Evolutionary conservation across 2,797 vertebrate genomes (phyloP), one percentile per base, ranked within the genome.

Genomic region (Spinus pinus): DNA sequence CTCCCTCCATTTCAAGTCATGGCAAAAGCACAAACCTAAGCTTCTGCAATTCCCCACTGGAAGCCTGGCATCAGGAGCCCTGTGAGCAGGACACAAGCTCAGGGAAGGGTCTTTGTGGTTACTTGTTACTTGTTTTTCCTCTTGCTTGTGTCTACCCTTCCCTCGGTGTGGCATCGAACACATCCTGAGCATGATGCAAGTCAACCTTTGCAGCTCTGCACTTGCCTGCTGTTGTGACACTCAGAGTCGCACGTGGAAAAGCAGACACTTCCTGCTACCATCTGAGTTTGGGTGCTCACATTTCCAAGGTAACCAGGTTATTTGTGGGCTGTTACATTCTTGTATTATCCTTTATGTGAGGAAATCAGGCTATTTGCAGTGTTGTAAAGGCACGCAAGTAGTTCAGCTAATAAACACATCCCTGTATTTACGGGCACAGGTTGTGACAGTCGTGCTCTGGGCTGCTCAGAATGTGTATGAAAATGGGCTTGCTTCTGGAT

Each of bases 291-390:
- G 79, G 69, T 91, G 90, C 90, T 90, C n/a, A 9, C 47, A 86
- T 94, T 94, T 86, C 91, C 87, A 93, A 86, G 94, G 90, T 81
- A 96, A 94, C 82, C 61, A 92, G 87, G 81, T 96, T 93, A 91
- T 91, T 94, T 94, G 62, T 72, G 77, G 66, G 74, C 47, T 93
- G 71, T 67, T 84, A 20, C 44, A 82, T 91, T 93, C 65, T 60
- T 77, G 74, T 74, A 86, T 77, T 75, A 64, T 82, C 86, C 46
- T 85, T 65, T 67, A 14, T 39, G 33, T 75, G 84, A 95, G 75
- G 37, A 94, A 86, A 94, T 75, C 70, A 13, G 39, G 33, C 57
- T 91, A 88, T 85, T 79, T 80, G 50, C 74, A 74, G 94, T 70
- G 60, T 71, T 90, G 69, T 5, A 8, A 89, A 87, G 75, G 81